Evolutionary conservation across 2,797 vertebrate species (phyloP).

Genomic region (Eulemur rubriventer): DNA sequence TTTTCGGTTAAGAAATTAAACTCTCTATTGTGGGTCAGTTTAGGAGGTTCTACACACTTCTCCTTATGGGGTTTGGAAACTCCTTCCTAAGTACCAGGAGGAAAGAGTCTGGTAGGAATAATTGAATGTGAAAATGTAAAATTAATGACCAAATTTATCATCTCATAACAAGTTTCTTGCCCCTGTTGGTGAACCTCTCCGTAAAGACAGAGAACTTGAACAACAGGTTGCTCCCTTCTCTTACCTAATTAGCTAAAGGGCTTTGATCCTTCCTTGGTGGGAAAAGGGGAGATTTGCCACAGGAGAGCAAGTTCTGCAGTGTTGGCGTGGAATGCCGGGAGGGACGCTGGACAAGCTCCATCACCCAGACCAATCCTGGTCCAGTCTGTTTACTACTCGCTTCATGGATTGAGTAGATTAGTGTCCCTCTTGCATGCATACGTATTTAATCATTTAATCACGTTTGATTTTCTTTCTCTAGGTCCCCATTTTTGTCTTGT

Average conservation of each 20-base stretch:
- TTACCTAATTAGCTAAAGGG: not conserved
- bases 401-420: not conserved
- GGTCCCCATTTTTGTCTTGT: conserved; percentile 8
- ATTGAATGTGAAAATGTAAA: not conserved
- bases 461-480: not conserved
- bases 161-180: not conserved
- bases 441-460: not conserved
- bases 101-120: not conserved
- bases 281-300: not conserved
- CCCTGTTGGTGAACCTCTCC: not conserved
- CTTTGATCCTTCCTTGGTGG: not conserved
- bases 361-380: not conserved
- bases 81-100: not conserved
- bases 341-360: not conserved
- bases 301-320: not conserved
- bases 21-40: not conserved
- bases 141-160: not conserved
- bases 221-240: not conserved
- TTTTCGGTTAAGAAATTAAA: conserved; percentile 24
- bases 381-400: not conserved
- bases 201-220: not conserved
- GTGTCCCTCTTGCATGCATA: not conserved
- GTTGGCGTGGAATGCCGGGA: not conserved
- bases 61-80: not conserved
- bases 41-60: not conserved